These are phyloP conservation scores for Dasyurus viverrinus DNA, from an alignment of 2,113 vertebrate species.

Conservation along the genomic window DNA sequence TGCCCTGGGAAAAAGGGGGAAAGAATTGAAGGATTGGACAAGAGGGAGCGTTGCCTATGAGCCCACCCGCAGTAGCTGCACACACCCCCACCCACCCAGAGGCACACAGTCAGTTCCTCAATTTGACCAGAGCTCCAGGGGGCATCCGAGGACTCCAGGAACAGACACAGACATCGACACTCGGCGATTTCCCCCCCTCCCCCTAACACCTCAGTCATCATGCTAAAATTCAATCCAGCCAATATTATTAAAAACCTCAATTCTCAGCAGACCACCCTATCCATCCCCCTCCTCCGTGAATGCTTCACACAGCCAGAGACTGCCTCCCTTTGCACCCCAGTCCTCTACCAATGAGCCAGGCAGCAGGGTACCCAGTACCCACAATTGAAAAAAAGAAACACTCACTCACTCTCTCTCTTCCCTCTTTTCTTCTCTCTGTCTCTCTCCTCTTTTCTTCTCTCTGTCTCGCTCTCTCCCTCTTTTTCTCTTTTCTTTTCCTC, in stretches of 20 bases:
- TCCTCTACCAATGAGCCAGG: background rate
- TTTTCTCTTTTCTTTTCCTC: no score
- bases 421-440: background rate
- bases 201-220: background rate
- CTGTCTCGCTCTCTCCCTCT: no score
- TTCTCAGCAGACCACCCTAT: background rate
- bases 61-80: background rate
- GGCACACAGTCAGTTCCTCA: conserved; percentile 15
- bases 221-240: background rate
- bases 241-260: background rate
- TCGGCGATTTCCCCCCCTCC: background rate
- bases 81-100: background rate
- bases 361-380: background rate
- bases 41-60: background rate
- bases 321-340: background rate
- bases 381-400: background rate
- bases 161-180: conserved; percentile 15
- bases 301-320: background rate
- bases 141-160: conserved; percentile 72
- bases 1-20: background rate
- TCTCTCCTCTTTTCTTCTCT: no score
- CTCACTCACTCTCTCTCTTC: no score
- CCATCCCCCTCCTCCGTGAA: background rate
- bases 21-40: background rate
- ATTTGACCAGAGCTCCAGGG: conserved; percentile 60